Percentiles rank a stretch among this genome's conserved stretches.
Evolutionary conservation across 2,113 vertebrate genomes (phyloP).

Genomic region (Neotragus moschatus): DNA sequence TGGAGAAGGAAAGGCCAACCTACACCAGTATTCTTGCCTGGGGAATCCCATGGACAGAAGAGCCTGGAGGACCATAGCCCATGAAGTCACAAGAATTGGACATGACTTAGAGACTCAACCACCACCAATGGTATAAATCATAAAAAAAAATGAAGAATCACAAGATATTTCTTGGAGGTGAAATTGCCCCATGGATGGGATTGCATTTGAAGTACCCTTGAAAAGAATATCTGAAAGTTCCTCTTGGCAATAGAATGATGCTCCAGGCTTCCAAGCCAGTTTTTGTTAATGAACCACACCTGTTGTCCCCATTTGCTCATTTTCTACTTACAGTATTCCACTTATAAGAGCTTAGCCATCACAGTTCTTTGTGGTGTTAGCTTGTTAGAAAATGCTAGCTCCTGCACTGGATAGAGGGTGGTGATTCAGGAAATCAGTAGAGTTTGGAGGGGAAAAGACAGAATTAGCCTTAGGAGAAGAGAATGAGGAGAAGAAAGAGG

Average conservation of each 20-base stretch:
- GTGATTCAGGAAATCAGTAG: background rate
- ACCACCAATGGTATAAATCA: background rate
- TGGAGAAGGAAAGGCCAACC: background rate
- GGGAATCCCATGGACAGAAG: background rate
- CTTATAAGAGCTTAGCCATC: background rate
- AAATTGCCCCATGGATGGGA: background rate
- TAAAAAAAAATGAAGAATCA: background rate
- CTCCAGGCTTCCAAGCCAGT: background rate
- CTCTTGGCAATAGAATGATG: background rate
- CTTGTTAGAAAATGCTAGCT: background rate
- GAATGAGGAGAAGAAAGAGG: background rate
- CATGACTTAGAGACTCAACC: background rate
- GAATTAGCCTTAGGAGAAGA: background rate
- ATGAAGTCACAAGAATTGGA: background rate
- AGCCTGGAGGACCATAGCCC: background rate
- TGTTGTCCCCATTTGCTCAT: background rate
- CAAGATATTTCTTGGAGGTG: background rate
- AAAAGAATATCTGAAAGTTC: background rate
- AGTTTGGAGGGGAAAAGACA: background rate
- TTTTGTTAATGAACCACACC: background rate
- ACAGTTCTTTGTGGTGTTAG: background rate
- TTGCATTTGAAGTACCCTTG: background rate
- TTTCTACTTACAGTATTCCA: background rate
- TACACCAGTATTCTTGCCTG: background rate
- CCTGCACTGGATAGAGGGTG: background rate